These are phyloP conservation scores for Dendrocincla tyrannina DNA, from an alignment of 2,797 vertebrate genomes.

Conservation along the genomic window DNA sequence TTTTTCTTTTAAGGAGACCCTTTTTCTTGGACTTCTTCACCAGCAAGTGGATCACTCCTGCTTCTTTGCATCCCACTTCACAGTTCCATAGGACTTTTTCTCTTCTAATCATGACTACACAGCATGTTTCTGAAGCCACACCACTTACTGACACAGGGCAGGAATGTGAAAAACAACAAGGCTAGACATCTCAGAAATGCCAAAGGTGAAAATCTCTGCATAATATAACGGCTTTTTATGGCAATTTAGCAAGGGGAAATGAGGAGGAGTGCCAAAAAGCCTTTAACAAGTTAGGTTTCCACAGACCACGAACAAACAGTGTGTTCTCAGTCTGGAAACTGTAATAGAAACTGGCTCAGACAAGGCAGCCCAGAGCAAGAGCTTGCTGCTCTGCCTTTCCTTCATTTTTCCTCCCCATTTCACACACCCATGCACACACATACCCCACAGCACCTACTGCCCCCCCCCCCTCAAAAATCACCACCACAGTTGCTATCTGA, in stretches of 20 bases:
- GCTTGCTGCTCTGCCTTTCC: background rate
- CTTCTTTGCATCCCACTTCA: background rate
- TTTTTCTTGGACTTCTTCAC: background rate
- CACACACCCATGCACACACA: background rate
- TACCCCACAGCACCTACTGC: too few species aligned
- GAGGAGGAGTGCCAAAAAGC: background rate
- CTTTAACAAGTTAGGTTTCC: background rate
- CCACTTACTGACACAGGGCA: background rate
- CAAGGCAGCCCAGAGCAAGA: background rate
- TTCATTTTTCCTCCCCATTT: background rate
- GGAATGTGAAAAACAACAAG: background rate
- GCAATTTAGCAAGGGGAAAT: conserved; percentile 16
- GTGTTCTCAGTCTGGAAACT: background rate
- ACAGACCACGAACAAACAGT: background rate
- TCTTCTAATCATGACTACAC: background rate
- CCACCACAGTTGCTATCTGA: background rate
- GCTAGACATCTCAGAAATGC: background rate
- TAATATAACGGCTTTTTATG: background rate
- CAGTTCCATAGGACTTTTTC: background rate
- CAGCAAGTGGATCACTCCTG: background rate
- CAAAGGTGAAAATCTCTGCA: conserved; percentile 1
- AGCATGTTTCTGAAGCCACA: background rate
- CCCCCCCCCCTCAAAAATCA: background rate
- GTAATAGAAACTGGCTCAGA: background rate
- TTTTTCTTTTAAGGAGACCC: background rate